Evolutionary conservation across 2,888 invertebrate species (phyloP).

Genomic region (Odontomyia ornata): DNA sequence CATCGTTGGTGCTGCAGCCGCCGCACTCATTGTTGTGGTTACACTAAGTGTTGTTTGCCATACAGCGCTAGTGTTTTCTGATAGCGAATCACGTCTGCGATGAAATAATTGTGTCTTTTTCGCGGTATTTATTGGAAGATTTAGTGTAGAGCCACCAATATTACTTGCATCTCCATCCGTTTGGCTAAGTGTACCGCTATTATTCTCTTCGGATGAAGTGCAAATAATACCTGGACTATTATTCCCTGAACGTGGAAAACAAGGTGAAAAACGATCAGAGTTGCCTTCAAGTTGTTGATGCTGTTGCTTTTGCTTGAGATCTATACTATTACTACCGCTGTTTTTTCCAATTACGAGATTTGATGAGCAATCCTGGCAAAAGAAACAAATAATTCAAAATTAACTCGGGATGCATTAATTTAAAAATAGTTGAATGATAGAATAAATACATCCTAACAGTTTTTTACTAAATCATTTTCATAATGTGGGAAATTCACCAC

Average conservation of each 20-base stretch:
- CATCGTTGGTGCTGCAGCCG: conserved; percentile 47
- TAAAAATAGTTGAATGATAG: too few species aligned
- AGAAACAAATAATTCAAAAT: too few species aligned
- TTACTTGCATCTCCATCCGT: conserved; percentile 35
- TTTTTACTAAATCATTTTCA: too few species aligned
- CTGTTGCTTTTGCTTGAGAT: not conserved
- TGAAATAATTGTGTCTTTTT: conserved; percentile 25
- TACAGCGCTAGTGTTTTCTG: conserved; percentile 43
- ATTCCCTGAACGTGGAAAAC: not conserved
- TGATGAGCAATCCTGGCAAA: too few species aligned
- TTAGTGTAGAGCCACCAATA: conserved; percentile 47
- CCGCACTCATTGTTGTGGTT: conserved; percentile 50
- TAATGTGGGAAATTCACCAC: too few species aligned
- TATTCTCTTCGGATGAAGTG: not conserved
- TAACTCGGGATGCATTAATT: too few species aligned
- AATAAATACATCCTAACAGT: too few species aligned
- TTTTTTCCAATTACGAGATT: too few species aligned
- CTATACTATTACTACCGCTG: not conserved
- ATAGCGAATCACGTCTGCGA: conserved; percentile 15
- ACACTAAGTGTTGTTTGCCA: conserved; percentile 54
- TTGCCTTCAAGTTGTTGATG: not conserved
- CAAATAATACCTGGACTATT: not conserved
- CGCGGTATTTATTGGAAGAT: conserved; percentile 33
- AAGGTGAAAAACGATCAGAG: not conserved
- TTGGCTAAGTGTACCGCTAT: not conserved